Evolutionary conservation across 1,140 invertebrate genomes (phyloP).

Genomic region (Sycophaga agraensis): DNA sequence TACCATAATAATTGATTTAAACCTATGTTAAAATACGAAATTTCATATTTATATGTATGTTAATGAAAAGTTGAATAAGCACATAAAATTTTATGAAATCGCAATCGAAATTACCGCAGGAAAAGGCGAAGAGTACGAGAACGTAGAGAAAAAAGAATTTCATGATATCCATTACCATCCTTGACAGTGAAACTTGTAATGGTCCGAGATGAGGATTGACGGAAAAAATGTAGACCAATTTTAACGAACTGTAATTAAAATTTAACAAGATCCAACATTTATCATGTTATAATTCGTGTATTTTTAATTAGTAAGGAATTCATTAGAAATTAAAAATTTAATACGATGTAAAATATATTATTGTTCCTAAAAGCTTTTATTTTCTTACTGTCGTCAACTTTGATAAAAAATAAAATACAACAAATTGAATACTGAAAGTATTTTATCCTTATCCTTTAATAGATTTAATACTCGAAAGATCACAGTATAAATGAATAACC

Average conservation of each 20-base stretch:
- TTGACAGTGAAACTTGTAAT: constrained; percentile 92
- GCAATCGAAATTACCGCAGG: constrained; percentile 88
- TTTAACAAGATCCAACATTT: not conserved
- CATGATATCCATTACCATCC: constrained; percentile 98
- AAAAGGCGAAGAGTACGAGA: constrained; percentile 96
- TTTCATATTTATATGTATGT: not conserved
- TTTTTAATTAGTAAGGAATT: not conserved
- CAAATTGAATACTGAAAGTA: too few relatives aligned
- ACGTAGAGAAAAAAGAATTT: constrained; percentile 96
- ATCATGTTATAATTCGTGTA: too few relatives aligned
- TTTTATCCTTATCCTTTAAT: too few relatives aligned
- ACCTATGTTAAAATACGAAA: constrained; percentile 45
- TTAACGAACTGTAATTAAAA: constrained; percentile 77
- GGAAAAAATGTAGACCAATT: constrained; percentile 98
- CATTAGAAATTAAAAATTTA: too few relatives aligned
- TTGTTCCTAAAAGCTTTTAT: too few relatives aligned
- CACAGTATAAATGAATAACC: too few relatives aligned
- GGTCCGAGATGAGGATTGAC: constrained; percentile 98
- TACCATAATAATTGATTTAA: constrained; percentile 91
- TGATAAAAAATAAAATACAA: too few relatives aligned
- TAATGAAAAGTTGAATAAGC: too few relatives aligned
- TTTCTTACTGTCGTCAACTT: too few relatives aligned
- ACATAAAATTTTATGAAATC: too few relatives aligned
- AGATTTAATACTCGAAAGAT: too few relatives aligned
- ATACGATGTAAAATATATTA: too few relatives aligned